Evolutionary conservation across 1,140 invertebrate species (phyloP), one percentile per base, ranked within the genome.

Genomic region (Ganaspis sp.): DNA sequence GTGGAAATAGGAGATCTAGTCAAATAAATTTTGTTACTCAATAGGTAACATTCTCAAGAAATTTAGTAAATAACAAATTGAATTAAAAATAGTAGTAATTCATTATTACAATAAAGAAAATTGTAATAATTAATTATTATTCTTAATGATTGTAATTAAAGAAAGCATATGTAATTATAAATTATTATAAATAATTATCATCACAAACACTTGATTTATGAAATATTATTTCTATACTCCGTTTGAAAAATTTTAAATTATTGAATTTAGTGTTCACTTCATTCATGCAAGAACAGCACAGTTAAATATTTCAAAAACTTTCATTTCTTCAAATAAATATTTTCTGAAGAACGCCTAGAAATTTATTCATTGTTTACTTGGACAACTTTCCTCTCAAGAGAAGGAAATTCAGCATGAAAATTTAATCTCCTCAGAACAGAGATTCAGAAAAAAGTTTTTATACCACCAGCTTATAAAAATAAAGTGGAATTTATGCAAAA

Each of bases 361-460:
- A 17, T 49, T 49, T 49, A 5, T 49, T 49, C 45, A 49, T 49
- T 49, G 23, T 64, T 64, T 64, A 64, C 21, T 15, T 29, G 4
- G 54, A 2, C 6, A 64, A 29, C 23, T 29, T 17, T 49, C 23
- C 54, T 58, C 54, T 64, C 54, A 64, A 29, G 54, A n/a, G 54
- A 64, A n/a, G 23, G 11, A 29, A 29, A 64, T 26, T 34, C 23
- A 64, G 23, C 54, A 64, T 64, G 54, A 64, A 64, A 64, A 64
- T 64, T 64, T 64, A 29, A 64, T 64, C 9, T 64, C 23, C 54
- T 15, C 23, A 21, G 23, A 64, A 64, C 26, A 5, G 12, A 64
- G 23, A 26, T 29, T 64, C 23, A 29, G 54, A 64, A 64, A 64
- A 29, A 64, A 64, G 11, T 34, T 64, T 64, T 64, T 64, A 8